Percentiles rank a stretch among this genome's conserved stretches.
Evolutionary conservation across 2,888 invertebrate species (phyloP).

Genomic region (Agriotes lineatus): DNA sequence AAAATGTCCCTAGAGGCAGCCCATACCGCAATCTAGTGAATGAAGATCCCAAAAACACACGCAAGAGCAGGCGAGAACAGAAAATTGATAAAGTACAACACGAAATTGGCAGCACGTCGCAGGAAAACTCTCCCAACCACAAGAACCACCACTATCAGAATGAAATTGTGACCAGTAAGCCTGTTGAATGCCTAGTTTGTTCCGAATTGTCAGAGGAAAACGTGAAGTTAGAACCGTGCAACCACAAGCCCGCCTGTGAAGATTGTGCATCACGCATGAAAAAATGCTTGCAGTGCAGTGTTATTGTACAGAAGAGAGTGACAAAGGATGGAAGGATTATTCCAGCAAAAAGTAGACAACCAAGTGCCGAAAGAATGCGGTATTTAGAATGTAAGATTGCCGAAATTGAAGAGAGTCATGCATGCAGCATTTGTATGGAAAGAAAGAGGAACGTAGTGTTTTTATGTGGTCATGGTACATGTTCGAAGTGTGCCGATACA

Average conservation of each 20-base stretch:
- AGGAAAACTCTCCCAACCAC: conserved; percentile 62
- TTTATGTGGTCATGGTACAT: conserved; percentile 90
- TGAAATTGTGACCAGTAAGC: conserved; percentile 60
- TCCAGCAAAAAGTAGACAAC: conserved; percentile 69
- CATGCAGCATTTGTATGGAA: conserved; percentile 92
- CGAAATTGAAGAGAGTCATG: conserved; percentile 88
- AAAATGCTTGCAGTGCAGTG: conserved; percentile 79
- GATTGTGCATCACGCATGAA: conserved; percentile 84
- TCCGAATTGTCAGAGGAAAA: conserved; percentile 75
- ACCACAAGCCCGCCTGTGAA: conserved; percentile 79
- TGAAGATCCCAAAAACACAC: conserved; percentile 56
- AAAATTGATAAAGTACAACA: conserved; percentile 54
- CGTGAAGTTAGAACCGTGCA: conserved; percentile 80
- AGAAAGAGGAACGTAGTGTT: conserved; percentile 84
- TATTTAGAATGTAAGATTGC: conserved; percentile 83
- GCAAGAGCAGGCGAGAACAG: conserved; percentile 58
- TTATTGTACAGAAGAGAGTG: conserved; percentile 70
- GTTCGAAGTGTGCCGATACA: conserved; percentile 84
- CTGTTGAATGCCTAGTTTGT: conserved; percentile 78
- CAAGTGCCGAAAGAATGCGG: conserved; percentile 75
- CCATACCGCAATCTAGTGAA: conserved; percentile 53
- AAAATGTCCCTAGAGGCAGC: conserved; percentile 54
- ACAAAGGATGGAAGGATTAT: conserved; percentile 69
- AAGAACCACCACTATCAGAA: conserved; percentile 59
- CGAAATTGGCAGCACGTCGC: conserved; percentile 58